Evolutionary conservation across 1,140 invertebrate genomes (phyloP).

Genomic region (Penaeus japonicus): DNA sequence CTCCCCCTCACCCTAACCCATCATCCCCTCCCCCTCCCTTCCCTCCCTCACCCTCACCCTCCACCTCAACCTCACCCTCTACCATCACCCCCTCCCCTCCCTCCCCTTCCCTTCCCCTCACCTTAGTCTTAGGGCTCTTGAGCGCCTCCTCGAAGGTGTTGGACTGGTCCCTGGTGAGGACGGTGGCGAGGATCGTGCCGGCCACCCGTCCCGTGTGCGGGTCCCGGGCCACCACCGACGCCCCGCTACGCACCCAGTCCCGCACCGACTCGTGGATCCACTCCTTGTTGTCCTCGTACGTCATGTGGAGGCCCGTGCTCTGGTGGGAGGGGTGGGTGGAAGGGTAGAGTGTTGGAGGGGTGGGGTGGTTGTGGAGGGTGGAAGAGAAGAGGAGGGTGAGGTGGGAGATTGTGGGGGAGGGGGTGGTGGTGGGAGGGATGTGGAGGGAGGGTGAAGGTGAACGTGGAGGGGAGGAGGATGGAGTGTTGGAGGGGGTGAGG

Average conservation of each 20-base stretch:
- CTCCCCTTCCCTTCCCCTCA: not conserved
- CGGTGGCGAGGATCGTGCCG: constrained; percentile 56
- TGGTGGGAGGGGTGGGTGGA: not conserved
- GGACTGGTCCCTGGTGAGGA: constrained; percentile 52
- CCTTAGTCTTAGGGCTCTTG: constrained; percentile 56
- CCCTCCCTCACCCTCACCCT: too few relatives aligned
- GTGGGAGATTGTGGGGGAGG: not conserved
- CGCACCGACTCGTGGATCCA: constrained; percentile 55
- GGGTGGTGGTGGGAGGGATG: not conserved
- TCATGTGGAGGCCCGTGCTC: constrained; percentile 60
- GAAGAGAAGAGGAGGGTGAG: not conserved
- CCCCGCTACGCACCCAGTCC: constrained; percentile 54
- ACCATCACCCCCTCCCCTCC: too few relatives aligned
- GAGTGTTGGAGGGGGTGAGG: too few relatives aligned
- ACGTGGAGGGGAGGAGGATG: too few relatives aligned
- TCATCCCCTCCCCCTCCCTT: too few relatives aligned
- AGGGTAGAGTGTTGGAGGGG: not conserved
- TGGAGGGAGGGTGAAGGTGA: too few relatives aligned
- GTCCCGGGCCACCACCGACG: constrained; percentile 53
- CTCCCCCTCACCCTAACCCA: too few relatives aligned
- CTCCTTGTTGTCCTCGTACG: constrained; percentile 59
- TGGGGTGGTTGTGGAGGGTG: not conserved
- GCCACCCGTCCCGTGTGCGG: constrained; percentile 35
- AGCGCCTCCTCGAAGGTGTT: constrained; percentile 56
- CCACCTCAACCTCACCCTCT: too few relatives aligned